Base-by-base conservation (phyloP, 2,113 vertebrate genomes). In the Coregonus clupeaformis region DNA sequence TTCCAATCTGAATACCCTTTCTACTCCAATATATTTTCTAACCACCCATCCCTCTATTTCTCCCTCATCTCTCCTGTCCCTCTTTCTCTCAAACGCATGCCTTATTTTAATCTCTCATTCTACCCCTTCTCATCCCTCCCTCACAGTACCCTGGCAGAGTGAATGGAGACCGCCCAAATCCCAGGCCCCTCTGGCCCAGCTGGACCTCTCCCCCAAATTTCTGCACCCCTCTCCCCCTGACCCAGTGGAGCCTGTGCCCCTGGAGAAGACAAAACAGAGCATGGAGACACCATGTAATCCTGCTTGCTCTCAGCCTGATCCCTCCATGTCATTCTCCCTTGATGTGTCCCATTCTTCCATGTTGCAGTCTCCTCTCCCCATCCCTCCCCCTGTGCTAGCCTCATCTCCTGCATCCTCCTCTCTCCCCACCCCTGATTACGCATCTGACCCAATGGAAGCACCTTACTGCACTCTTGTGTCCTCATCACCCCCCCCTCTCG, bases 151-250 rank as follows among this genome's bases (percentile, higher is more conserved):
- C 47, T 94, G 93, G 93, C 92, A 92, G 79, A 92, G 75, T 68
- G 92, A 94, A 72, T 94, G 93, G 93, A 90, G 85, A 69, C 76
- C 91, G 67, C 90, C 90, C 25, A 91, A 88, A 80, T 77, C 69
- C 69, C 89, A 88, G 59, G 76, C 76, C 42, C 82, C 90, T 75
- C 77, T 89, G 12, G 69, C 83, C 18, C 85, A 83, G 74, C 82
- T 85, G 18, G 65, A 36, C 27, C 81, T 87, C 69, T 90, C 91
- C 55, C 86, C 91, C 52, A 81, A 68, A 29, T 86, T 73, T 73
- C 77, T 90, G 32, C 76, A 68, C 68, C 47, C 77, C 45, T 78
- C 78, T 71, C 64, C 52, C n/a, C 73, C 27, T 45, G 78, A 85
- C 71, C 30, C 79, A 0, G 73, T 70, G 77, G 76, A 85, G 62